A percentile compares a stretch with the other conserved stretches of the same genome.
These are phyloP conservation scores for Autographa gamma DNA, from an alignment of 2,888 invertebrate genomes.

Conservation along the genomic window DNA sequence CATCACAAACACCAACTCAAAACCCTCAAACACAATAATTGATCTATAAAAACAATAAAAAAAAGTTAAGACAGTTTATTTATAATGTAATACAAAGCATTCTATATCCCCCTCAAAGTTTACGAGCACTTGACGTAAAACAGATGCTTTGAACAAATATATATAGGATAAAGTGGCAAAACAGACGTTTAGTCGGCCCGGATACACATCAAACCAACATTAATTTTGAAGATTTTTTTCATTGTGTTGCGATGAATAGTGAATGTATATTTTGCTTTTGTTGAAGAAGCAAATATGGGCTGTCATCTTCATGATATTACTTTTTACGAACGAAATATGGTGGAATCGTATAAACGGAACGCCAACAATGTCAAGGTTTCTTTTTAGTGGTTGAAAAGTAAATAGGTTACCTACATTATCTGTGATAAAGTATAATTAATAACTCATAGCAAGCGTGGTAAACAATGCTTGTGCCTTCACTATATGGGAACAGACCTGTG, in stretches of 20 bases:
- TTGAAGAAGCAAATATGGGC: not conserved
- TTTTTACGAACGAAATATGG: not conserved
- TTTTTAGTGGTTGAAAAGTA: not conserved
- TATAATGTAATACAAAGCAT: conserved; percentile 72
- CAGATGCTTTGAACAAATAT: conserved; percentile 82
- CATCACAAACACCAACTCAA: not conserved
- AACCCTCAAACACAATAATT: conserved; percentile 15
- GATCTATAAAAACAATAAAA: conserved; percentile 44
- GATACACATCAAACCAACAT: conserved; percentile 29
- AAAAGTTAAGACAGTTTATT: conserved; percentile 57
- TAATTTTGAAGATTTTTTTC: conserved; percentile 15
- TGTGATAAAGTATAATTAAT: no score
- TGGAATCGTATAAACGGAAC: not conserved
- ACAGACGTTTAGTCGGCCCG: conserved; percentile 49
- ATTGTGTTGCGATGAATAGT: not conserved
- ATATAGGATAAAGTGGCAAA: conserved; percentile 63
- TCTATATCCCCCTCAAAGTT: conserved; percentile 73
- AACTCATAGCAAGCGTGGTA: no score
- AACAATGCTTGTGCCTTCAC: no score
- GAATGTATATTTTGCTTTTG: conserved; percentile 1
- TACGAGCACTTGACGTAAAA: conserved; percentile 78
- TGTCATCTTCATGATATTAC: conserved; percentile 5
- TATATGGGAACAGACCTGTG: no score
- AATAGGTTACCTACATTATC: no score
- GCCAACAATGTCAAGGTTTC: not conserved